Percentiles rank a stretch among this genome's conserved stretches.
Evolutionary conservation across 2,797 vertebrate species (phyloP).

Genomic region (Ficedula albicollis): DNA sequence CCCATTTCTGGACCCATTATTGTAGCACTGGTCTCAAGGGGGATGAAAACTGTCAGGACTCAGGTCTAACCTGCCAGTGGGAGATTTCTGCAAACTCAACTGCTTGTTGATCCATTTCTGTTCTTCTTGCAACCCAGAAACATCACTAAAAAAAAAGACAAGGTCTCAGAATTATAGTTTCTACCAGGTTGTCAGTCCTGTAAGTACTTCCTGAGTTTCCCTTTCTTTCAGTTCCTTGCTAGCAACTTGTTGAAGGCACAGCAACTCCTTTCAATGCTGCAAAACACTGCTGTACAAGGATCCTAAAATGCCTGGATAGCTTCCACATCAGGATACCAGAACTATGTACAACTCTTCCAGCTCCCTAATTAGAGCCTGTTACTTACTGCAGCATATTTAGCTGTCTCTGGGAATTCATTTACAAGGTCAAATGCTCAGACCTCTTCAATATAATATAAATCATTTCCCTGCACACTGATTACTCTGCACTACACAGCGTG

Average conservation of each 20-base stretch:
- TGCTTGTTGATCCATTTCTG: background rate
- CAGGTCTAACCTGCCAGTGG: background rate
- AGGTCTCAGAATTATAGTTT: background rate
- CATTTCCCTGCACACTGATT: background rate
- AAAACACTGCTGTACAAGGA: background rate
- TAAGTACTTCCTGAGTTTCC: background rate
- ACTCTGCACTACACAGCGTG: background rate
- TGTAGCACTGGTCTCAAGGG: background rate
- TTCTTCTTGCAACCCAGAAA: background rate
- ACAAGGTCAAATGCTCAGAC: background rate
- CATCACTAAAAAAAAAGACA: background rate
- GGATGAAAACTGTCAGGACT: background rate
- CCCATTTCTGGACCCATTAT: background rate
- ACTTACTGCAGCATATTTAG: background rate
- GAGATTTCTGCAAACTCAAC: background rate
- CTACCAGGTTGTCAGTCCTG: background rate
- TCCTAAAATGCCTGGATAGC: background rate
- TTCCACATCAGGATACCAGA: background rate
- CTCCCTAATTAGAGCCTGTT: slow-evolving; percentile 3
- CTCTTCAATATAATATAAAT: slow-evolving; percentile 6
- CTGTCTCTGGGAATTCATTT: background rate
- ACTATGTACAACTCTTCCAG: background rate
- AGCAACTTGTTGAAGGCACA: background rate
- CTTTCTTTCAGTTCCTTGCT: background rate
- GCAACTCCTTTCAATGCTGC: background rate